Conservation (phyloP, 2,888 invertebrate genomes). For the Agrypnus murinus region DNA sequence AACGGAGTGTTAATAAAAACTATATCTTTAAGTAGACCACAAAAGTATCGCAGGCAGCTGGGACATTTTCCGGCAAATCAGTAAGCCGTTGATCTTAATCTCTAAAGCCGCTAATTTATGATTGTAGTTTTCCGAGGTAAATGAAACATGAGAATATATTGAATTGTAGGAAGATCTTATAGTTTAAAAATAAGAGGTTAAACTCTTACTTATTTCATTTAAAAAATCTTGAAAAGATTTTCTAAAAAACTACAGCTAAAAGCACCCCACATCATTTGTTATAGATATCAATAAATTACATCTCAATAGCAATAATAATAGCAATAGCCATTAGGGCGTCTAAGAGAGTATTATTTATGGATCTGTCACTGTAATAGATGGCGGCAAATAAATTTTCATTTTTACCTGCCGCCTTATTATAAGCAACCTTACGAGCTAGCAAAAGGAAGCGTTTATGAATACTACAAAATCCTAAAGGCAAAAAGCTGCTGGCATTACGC, state of each 20-base stretch:
- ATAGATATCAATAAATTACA: constrained; percentile 31
- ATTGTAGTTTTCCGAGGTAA: too few relatives aligned
- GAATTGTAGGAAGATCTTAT: too few relatives aligned
- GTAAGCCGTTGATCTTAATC: too few relatives aligned
- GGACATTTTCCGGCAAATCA: too few relatives aligned
- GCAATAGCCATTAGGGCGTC: constrained; percentile 31
- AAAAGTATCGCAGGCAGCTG: too few relatives aligned
- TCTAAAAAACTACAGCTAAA: neutral
- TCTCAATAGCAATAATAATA: constrained; percentile 31
- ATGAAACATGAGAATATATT: too few relatives aligned
- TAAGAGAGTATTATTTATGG: constrained; percentile 28
- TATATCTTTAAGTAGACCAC: too few relatives aligned
- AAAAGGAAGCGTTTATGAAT: neutral
- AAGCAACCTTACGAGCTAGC: neutral
- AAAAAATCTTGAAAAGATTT: too few relatives aligned
- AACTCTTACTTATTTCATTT: too few relatives aligned
- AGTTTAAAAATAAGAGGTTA: too few relatives aligned
- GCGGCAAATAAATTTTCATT: constrained; percentile 7
- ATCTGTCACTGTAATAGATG: constrained; percentile 21
- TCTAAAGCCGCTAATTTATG: too few relatives aligned
- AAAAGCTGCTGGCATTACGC: constrained; percentile 15
- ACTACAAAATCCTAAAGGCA: neutral
- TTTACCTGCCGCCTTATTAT: neutral
- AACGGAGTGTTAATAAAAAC: too few relatives aligned
- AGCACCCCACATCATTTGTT: neutral